These are phyloP conservation scores for Tenthredo mesomela DNA, from an alignment of 2,888 invertebrate genomes.

Conservation along the genomic window DNA sequence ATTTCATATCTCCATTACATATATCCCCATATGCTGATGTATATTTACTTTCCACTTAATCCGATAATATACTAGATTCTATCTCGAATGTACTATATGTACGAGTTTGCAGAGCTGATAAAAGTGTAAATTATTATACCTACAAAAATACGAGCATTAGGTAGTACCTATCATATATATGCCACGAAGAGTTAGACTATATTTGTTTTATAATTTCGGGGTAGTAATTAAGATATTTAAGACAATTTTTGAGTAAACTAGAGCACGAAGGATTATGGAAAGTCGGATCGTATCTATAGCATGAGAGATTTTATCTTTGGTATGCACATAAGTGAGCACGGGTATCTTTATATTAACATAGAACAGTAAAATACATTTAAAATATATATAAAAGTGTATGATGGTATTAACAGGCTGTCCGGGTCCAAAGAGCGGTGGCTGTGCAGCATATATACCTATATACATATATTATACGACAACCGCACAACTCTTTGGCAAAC, in stretches of 20 bases:
- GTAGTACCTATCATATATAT: slow-evolving; percentile 13
- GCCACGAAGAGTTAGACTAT: not conserved
- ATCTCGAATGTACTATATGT: not conserved
- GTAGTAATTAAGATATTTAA: not conserved
- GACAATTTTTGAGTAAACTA: not conserved
- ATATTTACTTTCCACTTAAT: not conserved
- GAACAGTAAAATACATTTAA: not conserved
- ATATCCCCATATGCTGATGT: not conserved
- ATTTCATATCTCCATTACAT: not conserved
- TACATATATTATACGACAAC: slow-evolving; percentile 46
- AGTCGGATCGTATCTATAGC: not conserved
- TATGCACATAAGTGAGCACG: not conserved
- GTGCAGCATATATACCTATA: not conserved
- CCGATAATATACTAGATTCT: not conserved
- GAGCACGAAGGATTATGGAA: not conserved
- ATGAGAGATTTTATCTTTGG: not conserved
- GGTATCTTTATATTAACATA: not conserved
- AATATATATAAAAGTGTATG: not conserved
- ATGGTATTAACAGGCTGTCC: not conserved
- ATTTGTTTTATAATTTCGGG: slow-evolving; percentile 28
- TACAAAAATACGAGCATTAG: not conserved
- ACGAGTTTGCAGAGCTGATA: not conserved
- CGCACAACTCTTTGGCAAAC: slow-evolving; percentile 50
- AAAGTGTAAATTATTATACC: slow-evolving; percentile 6
- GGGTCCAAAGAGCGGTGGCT: not conserved